phyloP scores from a whole-genome alignment of 2,113 vertebrate genomes.

The Phodopus roborovskii region DNA sequence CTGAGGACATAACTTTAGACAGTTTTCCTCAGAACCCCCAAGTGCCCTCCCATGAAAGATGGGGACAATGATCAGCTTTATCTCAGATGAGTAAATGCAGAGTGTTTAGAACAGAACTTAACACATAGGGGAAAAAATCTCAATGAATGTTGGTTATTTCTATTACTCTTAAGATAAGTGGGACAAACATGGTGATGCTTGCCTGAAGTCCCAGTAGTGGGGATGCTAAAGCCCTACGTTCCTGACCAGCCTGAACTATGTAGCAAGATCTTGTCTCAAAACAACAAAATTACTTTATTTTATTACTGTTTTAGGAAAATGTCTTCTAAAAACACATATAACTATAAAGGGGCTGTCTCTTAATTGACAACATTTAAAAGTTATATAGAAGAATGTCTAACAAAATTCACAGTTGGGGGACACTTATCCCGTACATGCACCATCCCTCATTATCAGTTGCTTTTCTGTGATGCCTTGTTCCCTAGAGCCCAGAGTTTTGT shows the following conservation, averaged over 20 bases:
- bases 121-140: background rate
- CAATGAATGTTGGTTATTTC: background rate
- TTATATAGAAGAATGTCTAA: background rate
- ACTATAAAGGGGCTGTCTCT: background rate
- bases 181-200: background rate
- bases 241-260: background rate
- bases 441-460: background rate
- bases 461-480: background rate
- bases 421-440: background rate
- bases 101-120: background rate
- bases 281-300: background rate
- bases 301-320: slow-evolving; percentile 59
- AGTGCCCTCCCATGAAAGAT: background rate
- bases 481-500: slow-evolving; percentile 7
- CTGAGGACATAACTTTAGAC: background rate
- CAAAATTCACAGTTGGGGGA: background rate
- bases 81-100: background rate
- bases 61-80: background rate
- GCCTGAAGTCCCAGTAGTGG: background rate
- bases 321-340: slow-evolving; percentile 36
- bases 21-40: background rate
- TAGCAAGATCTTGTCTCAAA: background rate
- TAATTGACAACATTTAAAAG: slow-evolving; percentile 51
- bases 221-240: background rate
- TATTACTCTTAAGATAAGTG: background rate